These are phyloP conservation scores for Sesamia nonagrioides DNA, from an alignment of 1,140 invertebrate genomes.

Conservation along the genomic window DNA sequence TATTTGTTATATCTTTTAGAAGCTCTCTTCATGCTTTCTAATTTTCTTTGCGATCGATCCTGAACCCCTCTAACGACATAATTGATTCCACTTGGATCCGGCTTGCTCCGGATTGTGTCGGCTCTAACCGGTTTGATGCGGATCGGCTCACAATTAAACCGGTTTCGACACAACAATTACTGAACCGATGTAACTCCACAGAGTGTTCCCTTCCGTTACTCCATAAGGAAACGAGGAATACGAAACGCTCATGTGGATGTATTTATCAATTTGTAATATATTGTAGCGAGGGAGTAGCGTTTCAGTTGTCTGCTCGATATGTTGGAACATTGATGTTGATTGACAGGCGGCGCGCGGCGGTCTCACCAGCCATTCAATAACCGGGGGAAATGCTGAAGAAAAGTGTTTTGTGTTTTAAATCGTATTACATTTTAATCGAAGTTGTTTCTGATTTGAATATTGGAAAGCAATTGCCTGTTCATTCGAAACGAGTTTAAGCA, in stretches of 20 bases:
- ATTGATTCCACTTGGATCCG: conserved; percentile 19
- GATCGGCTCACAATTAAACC: conserved; percentile 11
- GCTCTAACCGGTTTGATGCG: not conserved
- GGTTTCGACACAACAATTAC: not conserved
- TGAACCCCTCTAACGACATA: conserved; percentile 27
- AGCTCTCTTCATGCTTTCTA: not conserved
- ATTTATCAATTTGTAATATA: not conserved
- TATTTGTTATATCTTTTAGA: not conserved
- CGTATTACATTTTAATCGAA: not conserved
- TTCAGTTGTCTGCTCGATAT: not conserved
- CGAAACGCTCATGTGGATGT: not conserved
- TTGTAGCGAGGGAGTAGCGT: not conserved
- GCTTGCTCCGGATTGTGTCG: not conserved
- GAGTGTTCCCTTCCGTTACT: not conserved
- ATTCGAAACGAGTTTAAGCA: not conserved
- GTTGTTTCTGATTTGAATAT: not conserved
- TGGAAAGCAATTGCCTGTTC: not conserved
- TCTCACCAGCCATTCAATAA: too few relatives aligned
- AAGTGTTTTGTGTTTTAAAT: not conserved
- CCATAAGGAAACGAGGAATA: not conserved
- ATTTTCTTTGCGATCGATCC: conserved; percentile 10
- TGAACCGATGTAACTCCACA: not conserved
- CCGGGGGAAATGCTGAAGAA: not conserved
- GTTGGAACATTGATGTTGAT: not conserved
- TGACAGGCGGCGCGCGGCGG: too few relatives aligned